Evolutionary conservation across 2,888 invertebrate species (phyloP), one percentile per base, ranked within the genome.

Genomic region (Rapana venosa): DNA sequence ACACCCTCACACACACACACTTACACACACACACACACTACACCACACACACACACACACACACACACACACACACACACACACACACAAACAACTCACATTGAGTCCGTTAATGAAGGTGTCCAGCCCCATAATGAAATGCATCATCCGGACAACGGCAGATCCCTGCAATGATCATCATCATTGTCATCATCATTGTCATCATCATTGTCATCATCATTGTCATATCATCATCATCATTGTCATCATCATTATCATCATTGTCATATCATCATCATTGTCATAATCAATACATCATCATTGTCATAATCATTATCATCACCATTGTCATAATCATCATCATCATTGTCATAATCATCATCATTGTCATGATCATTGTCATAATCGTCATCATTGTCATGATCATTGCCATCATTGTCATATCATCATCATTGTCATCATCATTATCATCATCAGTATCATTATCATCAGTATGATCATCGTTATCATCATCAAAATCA

Each of bases 91-190:
- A 26, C 1, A 30, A 92, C 93, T 93, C 91, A 95, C 95, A 86
- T 92, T 93, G 22, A 96, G 90, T 1, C 98, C 98, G 86, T 97
- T 97, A 94, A 97, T 97, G 95, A 99, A 98, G 0, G 97, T 97
- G 0, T 97, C 97, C 79, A 98, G 97, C 0, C 98, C 98, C 61
- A 99, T 97, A 96, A 98, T 98, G 94, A 97, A 97, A 92, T 97
- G 97, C 98, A 99, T 98, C 99, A 99, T 99, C 81, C 98, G 97
- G 92, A 99, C 97, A 87, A 99, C 97, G 0, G 97, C 97, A 0
- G 98, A 97, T 0, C 98, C 98, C 96, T 96, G 91, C 83, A 26
- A 30, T 81, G 6, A 61, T 22, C 74, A 22, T 74, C 74, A 1
- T 74, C 74, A 30, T 74, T n/a, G 4, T 74, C n/a, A 30, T 74